phyloP scores from a whole-genome alignment of 1,140 invertebrate species.

The Camponotus floridanus region DNA sequence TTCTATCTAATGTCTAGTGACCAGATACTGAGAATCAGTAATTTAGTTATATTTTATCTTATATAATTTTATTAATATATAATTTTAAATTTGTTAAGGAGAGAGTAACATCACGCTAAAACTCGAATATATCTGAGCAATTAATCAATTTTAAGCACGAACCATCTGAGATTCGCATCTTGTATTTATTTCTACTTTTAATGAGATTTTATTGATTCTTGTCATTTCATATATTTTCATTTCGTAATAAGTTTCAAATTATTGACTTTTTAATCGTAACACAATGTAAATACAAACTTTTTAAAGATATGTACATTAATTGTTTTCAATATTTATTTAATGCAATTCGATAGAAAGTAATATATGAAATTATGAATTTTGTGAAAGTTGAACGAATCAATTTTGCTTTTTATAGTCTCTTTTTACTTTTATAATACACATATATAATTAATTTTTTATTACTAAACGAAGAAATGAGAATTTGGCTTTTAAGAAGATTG shows the following conservation, averaged over 20 bases:
- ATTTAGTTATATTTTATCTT: background rate
- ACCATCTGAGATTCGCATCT: background rate
- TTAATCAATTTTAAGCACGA: slow-evolving; percentile 7
- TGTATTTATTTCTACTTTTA: background rate
- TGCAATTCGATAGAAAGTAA: too few relatives aligned
- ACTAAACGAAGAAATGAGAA: too few relatives aligned
- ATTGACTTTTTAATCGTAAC: background rate
- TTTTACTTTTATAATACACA: too few relatives aligned
- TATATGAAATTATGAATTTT: too few relatives aligned
- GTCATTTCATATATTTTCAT: background rate
- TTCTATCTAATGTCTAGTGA: background rate
- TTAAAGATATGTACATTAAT: background rate
- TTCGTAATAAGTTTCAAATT: background rate
- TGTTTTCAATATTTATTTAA: background rate
- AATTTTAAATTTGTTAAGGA: background rate
- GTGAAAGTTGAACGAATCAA: too few relatives aligned
- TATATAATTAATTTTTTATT: too few relatives aligned
- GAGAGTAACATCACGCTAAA: background rate
- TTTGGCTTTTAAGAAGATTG: too few relatives aligned
- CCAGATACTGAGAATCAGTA: background rate
- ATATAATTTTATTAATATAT: background rate
- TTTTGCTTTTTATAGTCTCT: too few relatives aligned
- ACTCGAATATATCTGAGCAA: background rate
- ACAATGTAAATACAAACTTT: background rate
- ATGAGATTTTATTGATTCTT: background rate